These are phyloP conservation scores for Shinisaurus crocodilurus DNA, from an alignment of 2,113 vertebrate species.

Conservation along the genomic window DNA sequence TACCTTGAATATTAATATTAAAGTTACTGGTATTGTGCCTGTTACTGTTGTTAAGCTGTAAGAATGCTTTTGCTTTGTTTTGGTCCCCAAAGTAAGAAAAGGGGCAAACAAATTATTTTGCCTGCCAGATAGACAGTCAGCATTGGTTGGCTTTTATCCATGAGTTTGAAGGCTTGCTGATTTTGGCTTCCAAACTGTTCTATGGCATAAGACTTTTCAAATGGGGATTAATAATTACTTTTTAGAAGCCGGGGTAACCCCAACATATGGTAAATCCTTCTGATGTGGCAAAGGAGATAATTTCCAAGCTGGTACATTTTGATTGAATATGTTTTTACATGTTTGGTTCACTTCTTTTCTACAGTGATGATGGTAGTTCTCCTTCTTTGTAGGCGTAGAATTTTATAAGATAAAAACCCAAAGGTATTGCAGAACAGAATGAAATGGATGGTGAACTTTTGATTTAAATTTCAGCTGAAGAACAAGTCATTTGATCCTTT, in stretches of 20 bases:
- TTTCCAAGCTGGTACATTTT: neutral
- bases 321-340: slow-evolving; percentile 36
- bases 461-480: slow-evolving; percentile 47
- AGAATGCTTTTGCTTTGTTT: neutral
- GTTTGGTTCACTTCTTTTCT: slow-evolving; percentile 28
- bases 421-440: slow-evolving; percentile 14
- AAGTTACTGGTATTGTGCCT: neutral
- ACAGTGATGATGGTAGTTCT: slow-evolving; percentile 9
- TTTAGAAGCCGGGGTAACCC: neutral
- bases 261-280: neutral
- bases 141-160: neutral
- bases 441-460: slow-evolving; percentile 37
- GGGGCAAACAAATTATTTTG: neutral
- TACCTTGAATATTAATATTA: neutral
- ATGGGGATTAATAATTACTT: neutral
- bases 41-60: neutral
- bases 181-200: neutral
- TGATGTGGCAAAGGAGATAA: fast-evolving
- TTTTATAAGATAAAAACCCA: slow-evolving; percentile 44
- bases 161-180: neutral
- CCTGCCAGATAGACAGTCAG: fast-evolving
- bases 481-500: slow-evolving; percentile 45
- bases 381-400: slow-evolving; percentile 51
- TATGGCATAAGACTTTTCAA: neutral
- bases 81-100: fast-evolving